Evolutionary conservation across 2,888 invertebrate genomes (phyloP).

Genomic region (Plutella xylostella): DNA sequence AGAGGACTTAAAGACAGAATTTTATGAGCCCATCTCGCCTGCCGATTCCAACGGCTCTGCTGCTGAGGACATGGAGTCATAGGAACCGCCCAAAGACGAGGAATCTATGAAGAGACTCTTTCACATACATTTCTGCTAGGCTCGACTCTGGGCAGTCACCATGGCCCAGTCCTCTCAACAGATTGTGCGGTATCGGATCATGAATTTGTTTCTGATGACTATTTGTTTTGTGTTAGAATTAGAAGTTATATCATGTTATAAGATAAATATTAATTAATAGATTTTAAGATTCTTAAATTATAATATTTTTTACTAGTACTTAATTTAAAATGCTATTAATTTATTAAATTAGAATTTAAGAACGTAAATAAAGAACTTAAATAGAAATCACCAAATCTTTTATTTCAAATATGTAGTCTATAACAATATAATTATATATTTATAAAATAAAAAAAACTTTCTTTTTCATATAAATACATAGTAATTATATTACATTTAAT

Average conservation of each 20-base stretch:
- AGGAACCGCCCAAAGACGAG: conserved; percentile 13
- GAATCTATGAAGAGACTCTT: conserved; percentile 14
- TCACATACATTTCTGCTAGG: conserved; percentile 9
- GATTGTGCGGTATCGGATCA: neutral
- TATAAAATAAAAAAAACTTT: too few species aligned
- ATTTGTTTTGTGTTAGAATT: too few species aligned
- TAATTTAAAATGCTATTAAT: neutral
- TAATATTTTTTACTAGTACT: neutral
- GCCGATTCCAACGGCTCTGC: neutral
- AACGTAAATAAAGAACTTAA: neutral
- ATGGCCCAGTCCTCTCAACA: neutral
- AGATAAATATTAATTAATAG: too few species aligned
- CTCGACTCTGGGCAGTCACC: neutral
- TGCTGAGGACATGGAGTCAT: conserved; percentile 7
- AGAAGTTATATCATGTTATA: too few species aligned
- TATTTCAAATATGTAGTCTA: neutral
- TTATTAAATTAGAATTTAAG: neutral
- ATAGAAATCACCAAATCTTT: neutral
- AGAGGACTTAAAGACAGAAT: neutral
- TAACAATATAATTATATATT: neutral
- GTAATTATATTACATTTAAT: neutral
- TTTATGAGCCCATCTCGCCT: conserved; percentile 11
- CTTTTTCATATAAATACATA: too few species aligned
- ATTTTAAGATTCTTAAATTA: too few species aligned
- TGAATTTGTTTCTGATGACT: too few species aligned